Conservation (phyloP, 2,797 vertebrate genomes). For the Cyclura pinguis region DNA sequence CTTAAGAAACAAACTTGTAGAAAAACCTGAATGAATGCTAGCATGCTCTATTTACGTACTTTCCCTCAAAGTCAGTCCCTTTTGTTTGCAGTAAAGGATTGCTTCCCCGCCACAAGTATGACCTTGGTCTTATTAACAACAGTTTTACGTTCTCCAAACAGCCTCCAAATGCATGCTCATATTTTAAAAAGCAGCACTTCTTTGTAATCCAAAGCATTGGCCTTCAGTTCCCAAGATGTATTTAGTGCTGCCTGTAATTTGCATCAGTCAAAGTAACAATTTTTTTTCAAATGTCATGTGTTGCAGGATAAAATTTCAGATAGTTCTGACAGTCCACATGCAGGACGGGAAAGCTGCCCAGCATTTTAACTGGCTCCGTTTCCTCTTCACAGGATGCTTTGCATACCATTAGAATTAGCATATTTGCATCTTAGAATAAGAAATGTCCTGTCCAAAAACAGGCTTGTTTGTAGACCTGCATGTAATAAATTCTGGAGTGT, state of each 20-base stretch:
- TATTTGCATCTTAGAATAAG: background rate
- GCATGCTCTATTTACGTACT: constrained; percentile 16
- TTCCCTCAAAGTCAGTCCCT: background rate
- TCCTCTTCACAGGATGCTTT: background rate
- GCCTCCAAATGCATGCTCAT: background rate
- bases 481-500: background rate
- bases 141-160: background rate
- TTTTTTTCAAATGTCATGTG: background rate
- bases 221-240: constrained; percentile 45
- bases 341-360: background rate
- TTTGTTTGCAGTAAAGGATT: too few relatives aligned
- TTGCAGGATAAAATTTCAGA: background rate
- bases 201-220: accelerated
- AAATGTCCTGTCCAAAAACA: background rate
- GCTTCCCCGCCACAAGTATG: background rate
- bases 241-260: background rate
- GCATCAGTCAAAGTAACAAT: accelerated
- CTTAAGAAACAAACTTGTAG: background rate
- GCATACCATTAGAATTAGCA: background rate
- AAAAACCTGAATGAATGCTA: constrained; percentile 29
- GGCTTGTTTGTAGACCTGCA: background rate
- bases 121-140: background rate
- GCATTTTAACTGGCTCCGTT: background rate
- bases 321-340: background rate
- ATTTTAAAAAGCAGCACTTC: constrained; percentile 38